phyloP scores from a whole-genome alignment of 2,113 vertebrate species.

The Corythornis madagascariensis region DNA sequence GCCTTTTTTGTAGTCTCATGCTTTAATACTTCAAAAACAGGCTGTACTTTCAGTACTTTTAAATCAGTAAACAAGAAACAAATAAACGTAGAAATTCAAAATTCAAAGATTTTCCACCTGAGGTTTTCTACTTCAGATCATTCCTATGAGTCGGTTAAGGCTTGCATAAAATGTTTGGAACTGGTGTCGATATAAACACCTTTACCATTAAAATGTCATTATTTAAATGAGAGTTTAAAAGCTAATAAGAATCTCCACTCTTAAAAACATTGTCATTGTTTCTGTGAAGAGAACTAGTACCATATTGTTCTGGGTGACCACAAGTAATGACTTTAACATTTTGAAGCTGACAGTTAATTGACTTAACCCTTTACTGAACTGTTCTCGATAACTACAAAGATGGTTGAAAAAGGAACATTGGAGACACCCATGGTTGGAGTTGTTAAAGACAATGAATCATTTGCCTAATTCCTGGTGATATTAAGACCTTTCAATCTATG shows the following conservation, averaged over 20 bases:
- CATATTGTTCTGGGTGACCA: background rate
- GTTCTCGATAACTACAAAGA: background rate
- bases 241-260: background rate
- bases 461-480: background rate
- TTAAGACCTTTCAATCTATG: background rate
- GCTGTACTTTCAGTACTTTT: background rate
- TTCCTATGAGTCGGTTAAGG: background rate
- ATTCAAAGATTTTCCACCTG: background rate
- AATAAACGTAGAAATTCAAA: background rate
- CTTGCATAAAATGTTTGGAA: background rate
- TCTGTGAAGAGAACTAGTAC: background rate
- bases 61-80: background rate
- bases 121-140: background rate
- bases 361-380: background rate
- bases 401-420: background rate
- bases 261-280: background rate
- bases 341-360: background rate
- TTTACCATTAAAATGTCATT: background rate
- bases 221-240: background rate
- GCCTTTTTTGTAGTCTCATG: background rate
- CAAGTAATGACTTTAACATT: background rate
- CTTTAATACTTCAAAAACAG: background rate
- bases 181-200: background rate
- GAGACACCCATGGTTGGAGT: background rate
- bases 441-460: background rate